A percentile compares a stretch with the other conserved stretches of the same genome.
These are phyloP conservation scores for Chaetophractus vellerosus DNA, from an alignment of 2,797 vertebrate species.

Conservation along the genomic window DNA sequence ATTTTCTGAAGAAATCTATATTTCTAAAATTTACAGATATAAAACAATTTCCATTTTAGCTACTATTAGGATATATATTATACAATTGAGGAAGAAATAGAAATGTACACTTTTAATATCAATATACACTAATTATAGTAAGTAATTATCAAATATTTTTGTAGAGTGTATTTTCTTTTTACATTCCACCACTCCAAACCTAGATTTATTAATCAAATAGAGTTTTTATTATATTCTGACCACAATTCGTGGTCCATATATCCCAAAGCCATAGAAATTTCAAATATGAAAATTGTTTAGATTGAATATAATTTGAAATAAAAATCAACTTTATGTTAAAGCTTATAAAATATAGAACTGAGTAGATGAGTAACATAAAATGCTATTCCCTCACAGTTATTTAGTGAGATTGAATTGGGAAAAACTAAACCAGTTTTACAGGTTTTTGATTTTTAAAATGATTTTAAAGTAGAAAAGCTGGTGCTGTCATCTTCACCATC, in stretches of 20 bases:
- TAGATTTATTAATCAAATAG: neutral
- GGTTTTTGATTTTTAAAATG: neutral
- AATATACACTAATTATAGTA: neutral
- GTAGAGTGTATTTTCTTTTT: neutral
- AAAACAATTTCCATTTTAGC: neutral
- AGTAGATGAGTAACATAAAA: neutral
- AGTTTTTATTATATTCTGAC: neutral
- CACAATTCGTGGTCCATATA: neutral
- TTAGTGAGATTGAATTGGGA: neutral
- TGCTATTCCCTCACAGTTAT: neutral
- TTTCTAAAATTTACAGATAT: constrained; percentile 33
- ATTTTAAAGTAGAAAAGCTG: neutral
- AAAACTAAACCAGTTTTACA: neutral
- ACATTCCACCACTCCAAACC: neutral
- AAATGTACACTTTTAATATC: neutral
- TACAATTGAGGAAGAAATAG: neutral
- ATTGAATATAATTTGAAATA: neutral
- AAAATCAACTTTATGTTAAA: neutral
- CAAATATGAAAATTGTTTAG: neutral
- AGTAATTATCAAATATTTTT: constrained; percentile 11
- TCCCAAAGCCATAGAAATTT: neutral
- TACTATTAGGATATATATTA: neutral
- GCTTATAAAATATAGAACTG: neutral
- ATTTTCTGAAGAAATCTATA: constrained; percentile 7
- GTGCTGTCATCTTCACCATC: neutral